Base-by-base conservation (phyloP, 2,113 vertebrate species). In the Ivindomyrus marchei region DNA sequence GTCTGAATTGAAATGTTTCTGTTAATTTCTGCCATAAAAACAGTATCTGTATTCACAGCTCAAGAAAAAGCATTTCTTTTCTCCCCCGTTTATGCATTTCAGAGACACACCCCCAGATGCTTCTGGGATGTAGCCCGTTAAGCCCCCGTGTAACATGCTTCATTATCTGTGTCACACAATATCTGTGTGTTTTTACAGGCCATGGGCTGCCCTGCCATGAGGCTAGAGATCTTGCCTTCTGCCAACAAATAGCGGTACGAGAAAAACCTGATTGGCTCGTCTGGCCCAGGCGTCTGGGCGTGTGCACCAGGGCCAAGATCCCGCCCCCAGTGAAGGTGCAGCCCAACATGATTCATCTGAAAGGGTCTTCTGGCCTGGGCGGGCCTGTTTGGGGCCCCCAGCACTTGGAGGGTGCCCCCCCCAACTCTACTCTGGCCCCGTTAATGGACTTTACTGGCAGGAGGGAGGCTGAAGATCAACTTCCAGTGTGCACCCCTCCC, bases 391-490 rank as follows among this genome's bases (percentile, higher is more conserved):
- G 91, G 15, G 92, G 91, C 46, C 58, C 50, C 10, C 80, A 39
- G 70, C 24, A 9, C 58, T 10, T 10, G 58, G n/a, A 27, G 96
- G 94, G 86, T 92, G 91, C 0, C 94, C 97, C 52, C 13, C 52
- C 13, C 49, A 56, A 24, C 4, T 0, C 95, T 92, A 21, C 85
- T 95, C 56, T 24, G 56, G 1, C 95, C 4, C 93, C 94, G 1
- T 91, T 97, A 84, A 92, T 95, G 74, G 95, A 94, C 56, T 95
- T 97, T 52, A 94, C 95, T 56, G 96, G 88, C 94, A 98, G 96
- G 95, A 98, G 94, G 95, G 94, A 62, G 96, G 95, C 94, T 97
- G 89, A 97, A 96, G 91, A 97, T 99, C 89, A 97, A 98, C 93
- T 94, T 99, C 86, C 98, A 24, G 36, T 24, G n/a, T 66, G n/a